Base-by-base conservation (phyloP, 1,140 invertebrate species). In the Paraescarpia echinospica region DNA sequence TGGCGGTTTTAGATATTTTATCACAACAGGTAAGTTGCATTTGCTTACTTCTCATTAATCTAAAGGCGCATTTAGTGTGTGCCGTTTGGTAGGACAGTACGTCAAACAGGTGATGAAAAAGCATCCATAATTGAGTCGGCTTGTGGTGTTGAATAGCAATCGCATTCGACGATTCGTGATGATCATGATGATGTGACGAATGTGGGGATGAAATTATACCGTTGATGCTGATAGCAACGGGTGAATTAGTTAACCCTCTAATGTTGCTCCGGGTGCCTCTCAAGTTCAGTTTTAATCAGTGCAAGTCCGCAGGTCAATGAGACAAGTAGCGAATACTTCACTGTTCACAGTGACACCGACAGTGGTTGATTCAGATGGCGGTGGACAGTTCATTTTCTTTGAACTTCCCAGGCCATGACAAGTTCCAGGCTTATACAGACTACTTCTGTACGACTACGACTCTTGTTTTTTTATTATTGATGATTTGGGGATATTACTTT, bases 41-140 rank as follows among this genome's bases (percentile, higher is more conserved):
- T 77, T 77, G 59, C 22, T 77, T 77, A 77, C 59, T 22, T 77
- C 27, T 77, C 12, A 77, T 77, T 77, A 77, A 6, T 77, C 59
- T 1, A 31, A 77, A 22, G 59, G 59, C 27, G 59, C 59, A 77
- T 77, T 77, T 77, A 77, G 59, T 77, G 27, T 77, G 22, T 77
- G 59, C 59, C 59, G 9, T 77, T 77, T 77, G 59, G 22, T 27
- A 27, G 59, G 59, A 77, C 59, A 77, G 27, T 77, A 77, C 59
- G 18, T 77, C 59, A 77, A 77, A 77, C 59, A 77, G 27, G 59
- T 31, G 59, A 77, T 77, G 59, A 77, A 77, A 77, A 77, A 77
- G 59, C 59, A 77, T 77, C 59, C 59, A 77, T 77, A 77, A 77
- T 77, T 77, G 59, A 77, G 59, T 77, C 59, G 59, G 59, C 59